Evolutionary conservation across 2,797 vertebrate species (phyloP), one percentile per base, ranked within the genome.

Genomic region (Trichosurus vulpecula): DNA sequence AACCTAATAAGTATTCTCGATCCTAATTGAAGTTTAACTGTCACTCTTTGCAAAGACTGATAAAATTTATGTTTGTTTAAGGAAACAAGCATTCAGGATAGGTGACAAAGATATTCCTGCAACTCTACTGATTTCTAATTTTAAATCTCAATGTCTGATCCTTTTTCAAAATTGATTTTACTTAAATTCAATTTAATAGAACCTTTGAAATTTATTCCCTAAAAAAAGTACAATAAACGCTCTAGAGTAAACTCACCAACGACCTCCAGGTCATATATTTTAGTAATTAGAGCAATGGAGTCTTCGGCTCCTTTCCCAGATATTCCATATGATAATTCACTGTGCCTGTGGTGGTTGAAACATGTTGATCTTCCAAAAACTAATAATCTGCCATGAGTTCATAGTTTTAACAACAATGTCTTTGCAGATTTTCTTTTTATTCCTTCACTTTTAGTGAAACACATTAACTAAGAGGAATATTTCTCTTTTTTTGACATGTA

Each of bases 311-410:
- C 89, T 96, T 96, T 97, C 96, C 81, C 93, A 95, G 53, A 56
- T 90, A 29, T 97, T 97, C 95, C 97, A 54, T 91, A 97, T 96
- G 89, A 96, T 96, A 97, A 97, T 97, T 97, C 96, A 96, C 95
- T 53, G 0, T 96, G 90, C 95, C 89, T 96, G 96, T 96, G 96
- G 95, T 96, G 95, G 81, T 92, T 96, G 96, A 96, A 96, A 97
- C 95, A 94, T 87, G 93, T 96, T 55, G 93, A 96, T 97, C 56
- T 97, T 96, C 97, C 96, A 97, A 96, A 97, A 96, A 74, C 55
- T 90, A 55, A 30, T 95, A 90, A 97, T 97, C 94, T 95, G 91
- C 90, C 90, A 92, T 95, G 95, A 90, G 95, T 92, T 61, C 92
- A 41, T 14, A 93, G 55, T 30, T 52, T 93, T 95, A 93, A 90